Evolutionary conservation across 2,888 invertebrate genomes (phyloP).

Genomic region (Latheticus oryzae): DNA sequence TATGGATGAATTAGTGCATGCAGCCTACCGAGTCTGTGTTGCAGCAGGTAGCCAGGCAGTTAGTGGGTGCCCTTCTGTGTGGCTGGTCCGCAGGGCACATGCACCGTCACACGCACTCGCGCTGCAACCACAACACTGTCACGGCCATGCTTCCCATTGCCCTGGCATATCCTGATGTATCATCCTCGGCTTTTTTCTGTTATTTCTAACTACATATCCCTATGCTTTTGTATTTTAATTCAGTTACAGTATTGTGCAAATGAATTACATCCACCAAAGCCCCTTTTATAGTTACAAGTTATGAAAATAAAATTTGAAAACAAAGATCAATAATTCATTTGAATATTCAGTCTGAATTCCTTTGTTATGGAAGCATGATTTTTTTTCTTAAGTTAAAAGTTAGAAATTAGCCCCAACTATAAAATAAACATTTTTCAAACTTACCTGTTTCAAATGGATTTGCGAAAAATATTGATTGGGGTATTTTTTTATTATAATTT

Average conservation of each 20-base stretch:
- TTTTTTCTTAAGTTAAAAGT: too few species aligned
- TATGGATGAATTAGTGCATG: slow-evolving; percentile 58
- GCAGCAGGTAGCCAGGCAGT: slow-evolving; percentile 64
- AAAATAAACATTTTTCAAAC: too few species aligned
- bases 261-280: slow-evolving; percentile 23
- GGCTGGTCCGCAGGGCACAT: slow-evolving; percentile 75
- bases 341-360: too few species aligned
- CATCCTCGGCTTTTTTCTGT: slow-evolving; percentile 11
- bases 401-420: too few species aligned
- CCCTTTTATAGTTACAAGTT: slow-evolving; percentile 1
- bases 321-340: too few species aligned
- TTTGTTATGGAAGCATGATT: too few species aligned
- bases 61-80: slow-evolving; percentile 64
- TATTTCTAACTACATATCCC: slow-evolving; percentile 19
- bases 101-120: slow-evolving; percentile 91
- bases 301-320: too few species aligned
- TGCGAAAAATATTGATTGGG: slow-evolving; percentile 10
- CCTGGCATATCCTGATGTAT: slow-evolving; percentile 56
- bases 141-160: slow-evolving; percentile 60
- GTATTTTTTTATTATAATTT: slow-evolving; percentile 12
- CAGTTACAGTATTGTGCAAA: slow-evolving; percentile 42
- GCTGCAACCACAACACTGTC: slow-evolving; percentile 79
- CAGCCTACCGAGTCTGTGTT: slow-evolving; percentile 64
- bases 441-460: slow-evolving; percentile 7
- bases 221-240: slow-evolving; percentile 11